Base-by-base conservation (phyloP, 2,113 vertebrate species). In the Hippocampus barbouri region DNA sequence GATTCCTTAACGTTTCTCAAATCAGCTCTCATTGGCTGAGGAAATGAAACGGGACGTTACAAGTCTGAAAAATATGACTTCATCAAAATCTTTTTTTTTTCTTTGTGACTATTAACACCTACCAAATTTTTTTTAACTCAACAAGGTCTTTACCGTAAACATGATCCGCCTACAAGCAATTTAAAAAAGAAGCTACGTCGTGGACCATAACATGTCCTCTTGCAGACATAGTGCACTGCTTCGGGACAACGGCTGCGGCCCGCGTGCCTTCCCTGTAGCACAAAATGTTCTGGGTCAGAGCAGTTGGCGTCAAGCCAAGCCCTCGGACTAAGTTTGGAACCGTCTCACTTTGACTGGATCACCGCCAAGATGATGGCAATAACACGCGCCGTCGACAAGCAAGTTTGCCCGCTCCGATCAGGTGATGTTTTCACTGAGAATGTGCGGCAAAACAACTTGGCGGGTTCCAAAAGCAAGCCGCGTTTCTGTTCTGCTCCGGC, bases 271-370 rank as follows among this genome's bases (percentile, higher is more conserved):
- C 43, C 62, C 67, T 71, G 67, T 40, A 21, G 85, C 85, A 84
- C 87, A 88, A 68, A 85, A 78, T 87, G 89, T 90, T 83, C 86
- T 88, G 83, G 85, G 81, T 85, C 82, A 88, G 75, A 71, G 75
- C 71, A 75, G 40, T 57, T 90, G 87, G 83, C 79, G n/a, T 25
- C 0, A 23, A 15, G 74, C 79, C 87, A 89, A 86, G 73, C 78
- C 79, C 74, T 74, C 75, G 83, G 86, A 88, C 85, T 85, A 38
- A 38, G 34, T 38, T 41, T 41, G 30, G 34, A 62, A 63, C 18
- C 2, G 9, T 40, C 61, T 40, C 59, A 8, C 16, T 61, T 30
- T 34, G 18, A 11, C 38, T 41, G 61, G 34, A 63, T 41, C 34
- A 18, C 18, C 11, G 61, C 40, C 61, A n/a, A 63, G 61, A 40